Evolutionary conservation across 2,113 vertebrate genomes (phyloP), one percentile per base, ranked within the genome.

Genomic region (Otolemur garnettii): DNA sequence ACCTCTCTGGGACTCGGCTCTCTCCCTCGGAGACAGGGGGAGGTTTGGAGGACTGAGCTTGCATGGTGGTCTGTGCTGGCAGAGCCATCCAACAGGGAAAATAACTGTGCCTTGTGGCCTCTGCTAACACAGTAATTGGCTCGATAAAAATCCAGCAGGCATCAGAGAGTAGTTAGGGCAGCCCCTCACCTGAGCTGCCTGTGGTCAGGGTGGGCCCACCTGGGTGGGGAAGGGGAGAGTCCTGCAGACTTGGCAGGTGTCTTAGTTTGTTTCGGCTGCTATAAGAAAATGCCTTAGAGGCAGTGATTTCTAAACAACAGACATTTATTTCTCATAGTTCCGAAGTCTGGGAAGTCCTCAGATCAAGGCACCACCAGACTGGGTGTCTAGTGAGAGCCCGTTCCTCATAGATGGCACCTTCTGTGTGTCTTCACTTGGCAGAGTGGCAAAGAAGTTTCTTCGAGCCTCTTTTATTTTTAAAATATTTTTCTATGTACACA

Each of bases 31-130:
- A 12, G 53, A 18, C 3, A 38, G 38, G 7, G 28, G 4, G 12
- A 42, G 45, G 7, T 21, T 64, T 19, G 0, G 0, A 9, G 7
- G 64, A 21, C 3, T 1, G 33, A 71, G 30, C 33, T 69, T 50
- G 4, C 53, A 0, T 1, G 15, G 7, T 13, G 59, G 60, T 18
- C 15, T n/a, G 21, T 6, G 9, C n/a, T 4, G 7, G 15, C 59
- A 2, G 4, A 4, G 59, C 7, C 53, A 9, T 28, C 75, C 5
- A 17, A 3, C 85, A 64, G 62, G 42, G 62, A 21, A 74, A n/a
- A 4, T 0, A 38, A 22, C 30, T 1, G 2, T 4, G n/a, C n/a
- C 50, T 1, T 0, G 0, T 12, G 85, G 55, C 69, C 68, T 72
- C 66, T 7, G 33, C 66, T 74, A 5, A 72, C 68, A 33, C 2